Conservation (phyloP, 2,797 vertebrate genomes). For the Danio jaintianensis region DNA sequence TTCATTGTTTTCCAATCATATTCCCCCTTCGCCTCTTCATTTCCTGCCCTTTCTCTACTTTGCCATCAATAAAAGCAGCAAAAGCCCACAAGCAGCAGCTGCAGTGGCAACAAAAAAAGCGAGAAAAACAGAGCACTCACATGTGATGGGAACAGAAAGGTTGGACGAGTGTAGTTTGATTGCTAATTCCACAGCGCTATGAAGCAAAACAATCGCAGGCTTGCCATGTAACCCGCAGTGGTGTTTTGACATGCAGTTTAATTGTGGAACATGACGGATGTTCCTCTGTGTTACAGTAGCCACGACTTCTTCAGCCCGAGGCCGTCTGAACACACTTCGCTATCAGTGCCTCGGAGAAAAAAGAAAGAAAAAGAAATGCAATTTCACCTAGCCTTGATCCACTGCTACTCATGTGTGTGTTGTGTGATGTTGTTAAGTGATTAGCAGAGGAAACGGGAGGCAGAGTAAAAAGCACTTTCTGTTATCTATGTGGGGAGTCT, state of each 20-base stretch:
- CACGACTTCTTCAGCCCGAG: conserved; percentile 9
- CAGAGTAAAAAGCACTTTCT: conserved; percentile 12
- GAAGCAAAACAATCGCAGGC: conserved; percentile 55
- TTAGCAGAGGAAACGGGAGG: conserved; percentile 32
- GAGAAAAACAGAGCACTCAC: background rate
- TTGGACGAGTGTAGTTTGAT: conserved; percentile 24
- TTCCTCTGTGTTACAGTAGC: conserved; percentile 24
- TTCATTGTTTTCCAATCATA: background rate
- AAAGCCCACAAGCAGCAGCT: background rate
- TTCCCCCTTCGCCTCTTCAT: background rate
- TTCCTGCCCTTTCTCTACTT: background rate
- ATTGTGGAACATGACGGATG: conserved; percentile 37
- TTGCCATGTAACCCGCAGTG: background rate
- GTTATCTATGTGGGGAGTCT: conserved; percentile 37
- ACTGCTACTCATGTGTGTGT: conserved; percentile 18
- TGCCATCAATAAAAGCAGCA: conserved; percentile 1
- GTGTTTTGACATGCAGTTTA: conserved; percentile 22
- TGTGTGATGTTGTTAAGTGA: conserved; percentile 35
- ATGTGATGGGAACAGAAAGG: conserved; percentile 5
- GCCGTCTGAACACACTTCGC: conserved; percentile 37
- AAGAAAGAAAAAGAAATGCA: conserved; percentile 20
- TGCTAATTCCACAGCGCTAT: conserved; percentile 24
- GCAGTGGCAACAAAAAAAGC: background rate
- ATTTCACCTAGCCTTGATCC: conserved; percentile 49
- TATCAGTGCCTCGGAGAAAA: background rate